Percentiles rank a stretch among this genome's conserved stretches.
Evolutionary conservation across 2,888 invertebrate species (phyloP).

Genomic region (Drosophila picticornis): DNA sequence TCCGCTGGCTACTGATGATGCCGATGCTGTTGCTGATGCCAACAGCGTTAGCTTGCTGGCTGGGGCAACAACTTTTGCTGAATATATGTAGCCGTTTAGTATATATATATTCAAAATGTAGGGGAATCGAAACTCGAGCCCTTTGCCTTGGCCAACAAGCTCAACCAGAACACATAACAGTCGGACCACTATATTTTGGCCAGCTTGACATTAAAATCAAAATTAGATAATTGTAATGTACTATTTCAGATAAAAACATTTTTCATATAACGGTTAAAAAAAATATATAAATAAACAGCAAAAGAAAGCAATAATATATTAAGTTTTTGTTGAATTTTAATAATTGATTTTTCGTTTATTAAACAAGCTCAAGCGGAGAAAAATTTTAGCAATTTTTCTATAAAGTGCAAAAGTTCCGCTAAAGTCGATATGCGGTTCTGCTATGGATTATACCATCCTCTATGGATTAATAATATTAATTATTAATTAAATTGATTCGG

Average conservation of each 20-base stretch:
- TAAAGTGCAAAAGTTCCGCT: not conserved
- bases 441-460: not conserved
- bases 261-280: not conserved
- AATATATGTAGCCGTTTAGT: slow-evolving; percentile 7
- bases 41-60: not conserved
- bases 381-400: not conserved
- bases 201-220: not conserved
- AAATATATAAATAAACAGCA: not conserved
- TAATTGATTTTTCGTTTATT: not conserved
- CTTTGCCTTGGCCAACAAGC: slow-evolving; percentile 16
- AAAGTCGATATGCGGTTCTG: not conserved
- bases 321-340: not conserved
- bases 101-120: not conserved
- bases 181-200: not conserved
- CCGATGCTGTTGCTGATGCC: slow-evolving; percentile 18
- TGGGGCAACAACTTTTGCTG: slow-evolving; percentile 39
- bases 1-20: slow-evolving; percentile 11
- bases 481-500: no score
- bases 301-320: not conserved
- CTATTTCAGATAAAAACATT: not conserved
- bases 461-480: not conserved
- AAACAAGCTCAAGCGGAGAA: not conserved
- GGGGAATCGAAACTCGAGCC: not conserved
- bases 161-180: not conserved
- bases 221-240: not conserved